Evolutionary conservation across 2,888 invertebrate species (phyloP), one percentile per base, ranked within the genome.

Genomic region (Hirudinaria manillensis): DNA sequence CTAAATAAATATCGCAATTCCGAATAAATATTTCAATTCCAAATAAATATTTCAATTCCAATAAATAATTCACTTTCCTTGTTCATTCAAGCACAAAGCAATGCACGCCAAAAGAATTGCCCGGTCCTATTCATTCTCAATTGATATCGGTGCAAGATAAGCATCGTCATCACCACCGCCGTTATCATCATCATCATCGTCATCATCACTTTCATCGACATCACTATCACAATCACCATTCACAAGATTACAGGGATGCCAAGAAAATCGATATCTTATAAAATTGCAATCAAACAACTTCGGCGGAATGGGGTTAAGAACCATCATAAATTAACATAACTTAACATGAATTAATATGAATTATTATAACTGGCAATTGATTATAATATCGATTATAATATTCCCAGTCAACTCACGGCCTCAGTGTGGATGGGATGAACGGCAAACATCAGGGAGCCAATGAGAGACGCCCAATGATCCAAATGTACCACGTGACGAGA

Each of bases 381-480:
- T 27, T 19, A 16, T 29, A 19, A 61, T 10, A 27, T 61, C 19
- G 29, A 61, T 61, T 24, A 7, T 27, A 7, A 61, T n/a, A 61
- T 13, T 27, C 61, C 13, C 21, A 61, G 7, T 61, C 61, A 24
- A 81, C 88, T 85, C 83, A 90, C 93, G 76, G 93, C 92, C 88
- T 98, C 97, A 0, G 92, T 90, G 86, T 98, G 97, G 72, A 96
- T 87, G 0, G 98, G 97, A 88, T 97, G 97, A 29, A 93, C 90
- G n/a, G 93, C 89, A 87, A 95, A 97, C 38, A 96, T 83, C 3
- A 91, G 80, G 24, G 92, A 87, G 55, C 91, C 89, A 75, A 91
- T 86, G 80, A 90, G 90, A 65, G 90, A 88, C 61, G 27, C 29
- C 65, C 24, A 27, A 24, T 21, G 19, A 51, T 29, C 38, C 24